A percentile compares a stretch with the other conserved stretches of the same genome.
phyloP scores from a whole-genome alignment of 2,888 invertebrate genomes.

The Arrhopalites spinosus region DNA sequence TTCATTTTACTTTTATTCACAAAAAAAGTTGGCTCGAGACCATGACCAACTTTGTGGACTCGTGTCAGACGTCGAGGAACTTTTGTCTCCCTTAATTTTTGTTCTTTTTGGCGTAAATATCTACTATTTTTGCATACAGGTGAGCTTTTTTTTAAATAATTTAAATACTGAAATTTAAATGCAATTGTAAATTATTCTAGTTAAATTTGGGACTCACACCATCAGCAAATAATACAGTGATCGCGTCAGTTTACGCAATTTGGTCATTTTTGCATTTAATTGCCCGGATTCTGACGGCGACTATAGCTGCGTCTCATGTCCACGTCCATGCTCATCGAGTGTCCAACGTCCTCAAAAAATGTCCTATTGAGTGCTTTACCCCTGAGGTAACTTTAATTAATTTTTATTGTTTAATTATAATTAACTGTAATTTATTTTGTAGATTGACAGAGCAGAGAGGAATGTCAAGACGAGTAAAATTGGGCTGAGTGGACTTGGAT shows the following conservation, averaged over 20 bases:
- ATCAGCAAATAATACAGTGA: conserved; percentile 33
- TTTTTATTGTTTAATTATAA: background rate
- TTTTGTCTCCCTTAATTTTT: conserved; percentile 52
- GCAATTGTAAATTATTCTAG: conserved; percentile 23
- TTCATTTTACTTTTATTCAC: no score
- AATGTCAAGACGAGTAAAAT: conserved; percentile 44
- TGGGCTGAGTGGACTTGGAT: conserved; percentile 44
- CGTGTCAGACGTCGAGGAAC: conserved; percentile 33
- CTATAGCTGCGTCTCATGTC: conserved; percentile 44
- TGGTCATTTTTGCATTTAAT: conserved; percentile 51
- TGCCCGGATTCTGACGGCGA: conserved; percentile 39
- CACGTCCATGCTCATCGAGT: conserved; percentile 45
- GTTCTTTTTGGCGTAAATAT: conserved; percentile 48
- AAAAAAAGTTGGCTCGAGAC: no score
- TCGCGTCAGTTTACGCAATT: conserved; percentile 43
- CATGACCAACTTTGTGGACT: conserved; percentile 44
- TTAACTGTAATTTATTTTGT: background rate
- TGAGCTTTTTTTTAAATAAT: conserved; percentile 33
- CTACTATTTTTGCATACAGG: conserved; percentile 52
- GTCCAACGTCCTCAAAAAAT: conserved; percentile 38
- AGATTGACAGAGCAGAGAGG: conserved; percentile 45
- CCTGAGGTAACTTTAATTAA: conserved; percentile 32
- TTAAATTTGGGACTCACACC: conserved; percentile 43
- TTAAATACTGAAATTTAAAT: background rate
- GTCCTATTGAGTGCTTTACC: conserved; percentile 42